These are phyloP conservation scores for Drosophila kepulauana DNA, from an alignment of 1,140 invertebrate genomes.

Conservation along the genomic window DNA sequence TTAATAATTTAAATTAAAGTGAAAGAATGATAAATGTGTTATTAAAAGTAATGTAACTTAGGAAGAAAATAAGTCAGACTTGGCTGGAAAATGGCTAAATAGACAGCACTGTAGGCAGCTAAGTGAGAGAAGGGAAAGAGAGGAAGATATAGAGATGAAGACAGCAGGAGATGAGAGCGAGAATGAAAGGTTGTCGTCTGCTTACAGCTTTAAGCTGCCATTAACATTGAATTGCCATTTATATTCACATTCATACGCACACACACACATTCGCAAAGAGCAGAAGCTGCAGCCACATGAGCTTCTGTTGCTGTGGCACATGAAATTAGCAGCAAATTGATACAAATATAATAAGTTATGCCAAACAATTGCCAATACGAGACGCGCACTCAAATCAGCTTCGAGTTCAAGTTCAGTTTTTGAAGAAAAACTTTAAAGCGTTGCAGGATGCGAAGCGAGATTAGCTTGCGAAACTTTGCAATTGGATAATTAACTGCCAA, in stretches of 20 bases:
- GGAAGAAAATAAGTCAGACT: too few species aligned
- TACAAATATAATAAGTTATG: constrained; percentile 30
- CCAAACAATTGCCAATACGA: constrained; percentile 10
- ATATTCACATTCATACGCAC: constrained; percentile 5
- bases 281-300: neutral
- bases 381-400: neutral
- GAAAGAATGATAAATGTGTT: too few species aligned
- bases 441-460: too few species aligned
- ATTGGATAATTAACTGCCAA: neutral
- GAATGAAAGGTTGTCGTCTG: neutral
- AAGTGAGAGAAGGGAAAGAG: too few species aligned
- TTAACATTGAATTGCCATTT: constrained; percentile 43
- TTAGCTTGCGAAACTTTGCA: neutral
- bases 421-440: too few species aligned
- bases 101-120: too few species aligned
- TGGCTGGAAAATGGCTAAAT: too few species aligned
- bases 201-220: constrained; percentile 27
- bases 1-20: too few species aligned
- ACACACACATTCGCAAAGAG: neutral
- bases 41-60: too few species aligned
- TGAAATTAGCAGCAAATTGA: constrained; percentile 12
- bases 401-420: neutral
- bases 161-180: neutral
- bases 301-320: neutral
- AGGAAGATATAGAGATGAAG: neutral